Conservation (phyloP, 2,113 vertebrate genomes). For the Cebidichthys violaceus region DNA sequence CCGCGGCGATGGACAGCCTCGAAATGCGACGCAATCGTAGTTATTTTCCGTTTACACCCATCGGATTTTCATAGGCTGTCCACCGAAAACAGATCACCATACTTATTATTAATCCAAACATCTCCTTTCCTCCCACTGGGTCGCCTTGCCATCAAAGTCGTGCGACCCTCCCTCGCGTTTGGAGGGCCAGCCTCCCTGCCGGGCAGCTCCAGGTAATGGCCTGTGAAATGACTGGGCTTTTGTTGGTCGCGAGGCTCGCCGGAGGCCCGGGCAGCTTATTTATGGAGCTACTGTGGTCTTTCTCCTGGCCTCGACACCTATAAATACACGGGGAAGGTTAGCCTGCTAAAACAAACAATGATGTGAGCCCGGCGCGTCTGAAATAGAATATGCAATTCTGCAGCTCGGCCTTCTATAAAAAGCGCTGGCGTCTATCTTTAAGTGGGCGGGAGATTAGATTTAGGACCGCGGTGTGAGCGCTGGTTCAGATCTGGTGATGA, state of each 20-base stretch:
- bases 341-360: slow-evolving; percentile 79
- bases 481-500: slow-evolving; percentile 57
- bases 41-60: slow-evolving; percentile 67
- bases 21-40: slow-evolving; percentile 1
- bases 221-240: slow-evolving; percentile 82
- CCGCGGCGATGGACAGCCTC: slow-evolving; percentile 12
- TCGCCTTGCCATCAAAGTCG: slow-evolving; percentile 52
- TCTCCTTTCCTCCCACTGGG: slow-evolving; percentile 58
- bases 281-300: slow-evolving; percentile 80
- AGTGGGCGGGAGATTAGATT: slow-evolving; percentile 61
- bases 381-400: slow-evolving; percentile 80
- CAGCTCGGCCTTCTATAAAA: slow-evolving; percentile 68
- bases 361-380: slow-evolving; percentile 68
- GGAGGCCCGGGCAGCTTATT: slow-evolving; percentile 74
- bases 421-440: slow-evolving; percentile 68
- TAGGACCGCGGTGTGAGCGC: slow-evolving; percentile 56
- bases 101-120: slow-evolving; percentile 77
- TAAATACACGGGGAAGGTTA: slow-evolving; percentile 77
- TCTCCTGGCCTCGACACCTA: slow-evolving; percentile 75
- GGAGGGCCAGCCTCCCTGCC: slow-evolving; percentile 50
- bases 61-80: slow-evolving; percentile 53
- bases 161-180: slow-evolving; percentile 50
- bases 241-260: slow-evolving; percentile 69
- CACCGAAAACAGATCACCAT: slow-evolving; percentile 64
- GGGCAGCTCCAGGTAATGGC: slow-evolving; percentile 78